Evolutionary conservation across 1,140 invertebrate genomes (phyloP).

Genomic region (Tetragonula clypearis): DNA sequence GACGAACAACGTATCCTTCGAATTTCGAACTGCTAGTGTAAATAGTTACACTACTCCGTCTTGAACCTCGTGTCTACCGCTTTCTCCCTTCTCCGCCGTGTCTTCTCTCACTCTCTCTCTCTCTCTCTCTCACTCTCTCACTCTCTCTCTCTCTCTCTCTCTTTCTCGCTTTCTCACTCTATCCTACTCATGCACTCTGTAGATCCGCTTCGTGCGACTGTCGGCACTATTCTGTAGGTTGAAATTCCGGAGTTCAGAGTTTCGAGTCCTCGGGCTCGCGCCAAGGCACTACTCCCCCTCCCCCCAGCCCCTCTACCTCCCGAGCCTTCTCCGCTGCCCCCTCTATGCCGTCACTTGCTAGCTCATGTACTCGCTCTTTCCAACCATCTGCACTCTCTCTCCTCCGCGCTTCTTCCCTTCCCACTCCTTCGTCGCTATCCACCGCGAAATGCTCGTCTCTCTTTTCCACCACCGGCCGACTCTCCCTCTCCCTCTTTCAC

Average conservation of each 20-base stretch:
- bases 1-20: conserved; percentile 22
- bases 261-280: conserved; percentile 71
- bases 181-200: conserved; percentile 23
- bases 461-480: not conserved
- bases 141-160: not conserved
- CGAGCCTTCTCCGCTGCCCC: conserved; percentile 47
- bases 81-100: not conserved
- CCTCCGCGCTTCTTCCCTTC: conserved; percentile 27
- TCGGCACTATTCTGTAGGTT: conserved; percentile 74
- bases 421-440: not conserved
- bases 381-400: conserved; percentile 9
- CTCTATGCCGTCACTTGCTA: conserved; percentile 58
- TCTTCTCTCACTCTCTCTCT: not conserved
- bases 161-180: conserved; percentile 9
- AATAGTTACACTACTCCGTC: conserved; percentile 19
- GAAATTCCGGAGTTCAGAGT: conserved; percentile 70
- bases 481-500: conserved; percentile 26
- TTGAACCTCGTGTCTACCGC: conserved; percentile 26
- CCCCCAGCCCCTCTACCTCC: conserved; percentile 43
- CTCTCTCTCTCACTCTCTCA: not conserved
- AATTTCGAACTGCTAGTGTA: conserved; percentile 27
- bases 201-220: conserved; percentile 69
- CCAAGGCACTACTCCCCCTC: conserved; percentile 64
- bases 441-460: not conserved
- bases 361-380: conserved; percentile 25